Base-by-base conservation (phyloP, 35 echinoderm and acorn worm species). In the Apostichopus parvimensis region DNA sequence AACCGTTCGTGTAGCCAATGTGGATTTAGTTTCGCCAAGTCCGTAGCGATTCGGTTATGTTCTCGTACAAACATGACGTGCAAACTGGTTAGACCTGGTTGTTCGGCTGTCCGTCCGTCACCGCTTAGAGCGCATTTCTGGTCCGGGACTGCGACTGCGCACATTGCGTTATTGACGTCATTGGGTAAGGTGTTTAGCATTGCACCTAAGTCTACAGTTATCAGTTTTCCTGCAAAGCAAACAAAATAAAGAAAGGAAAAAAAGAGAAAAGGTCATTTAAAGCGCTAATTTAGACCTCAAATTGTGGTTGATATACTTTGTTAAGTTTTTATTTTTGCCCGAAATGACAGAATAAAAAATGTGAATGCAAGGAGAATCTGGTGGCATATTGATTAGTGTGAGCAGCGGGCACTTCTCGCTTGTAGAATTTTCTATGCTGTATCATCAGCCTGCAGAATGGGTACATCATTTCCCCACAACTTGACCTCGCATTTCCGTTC, bases 1-100 rank as follows among this genome's bases (percentile, higher is more conserved):
- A 93, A 26, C 22, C 52, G 59, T 0, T 91, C 53, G 11, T 92
- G 21, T 73, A 57, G 58, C 94, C 94, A 95, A 13, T 93, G 91
- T 3, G 58, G 85, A 75, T 95, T 95, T 53, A 95, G 56, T 12
- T 89, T 56, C 4, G 56, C 18, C 17, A 95, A 73, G 10, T 82
- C 57, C 12, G 62, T 45, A 12, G 87, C 91, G 8, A 95, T 89
- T 23, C 91, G 61, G 54, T 95, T 95, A 84, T 95, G 94, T 81
- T 95, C 82, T 6, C 92, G 20, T 0, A 78, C 70, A 21, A 93
- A 93, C 7, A 87, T 87, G 12, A 68, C 71, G 60, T 93, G 92
- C 5, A 93, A 78, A 15, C 24, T 56, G 0, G 87, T 90, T 21
- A 93, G 56, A 20, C 85, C 92, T 0, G 87, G 85, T 56, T 93